These are phyloP conservation scores for Leucophenga montana DNA, from an alignment of 2,888 invertebrate species.

Conservation along the genomic window DNA sequence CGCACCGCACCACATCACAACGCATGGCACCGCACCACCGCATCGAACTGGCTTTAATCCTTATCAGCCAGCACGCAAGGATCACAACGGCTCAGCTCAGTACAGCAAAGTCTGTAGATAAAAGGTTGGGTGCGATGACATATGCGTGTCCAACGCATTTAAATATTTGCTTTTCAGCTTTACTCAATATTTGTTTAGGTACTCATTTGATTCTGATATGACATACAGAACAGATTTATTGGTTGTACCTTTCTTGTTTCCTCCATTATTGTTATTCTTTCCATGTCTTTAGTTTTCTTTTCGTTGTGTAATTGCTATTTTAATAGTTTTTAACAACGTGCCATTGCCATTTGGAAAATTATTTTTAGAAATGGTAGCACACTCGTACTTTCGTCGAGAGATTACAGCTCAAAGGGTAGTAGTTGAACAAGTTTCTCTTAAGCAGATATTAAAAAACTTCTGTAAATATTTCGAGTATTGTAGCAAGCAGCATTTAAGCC, in stretches of 20 bases:
- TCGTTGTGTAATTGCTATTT: constrained; percentile 55
- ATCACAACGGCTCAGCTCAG: background rate
- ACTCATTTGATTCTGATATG: constrained; percentile 35
- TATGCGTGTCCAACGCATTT: constrained; percentile 23
- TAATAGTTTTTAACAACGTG: constrained; percentile 35
- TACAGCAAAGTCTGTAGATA: no score
- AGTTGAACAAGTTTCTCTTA: no score
- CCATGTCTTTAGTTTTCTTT: constrained; percentile 22
- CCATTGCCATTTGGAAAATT: no score
- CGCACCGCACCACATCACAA: no score
- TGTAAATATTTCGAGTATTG: no score
- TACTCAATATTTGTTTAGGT: constrained; percentile 62
- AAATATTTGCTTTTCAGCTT: constrained; percentile 31
- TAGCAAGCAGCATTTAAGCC: no score
- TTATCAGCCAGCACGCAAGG: constrained; percentile 48
- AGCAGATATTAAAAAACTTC: no score
- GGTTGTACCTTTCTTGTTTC: constrained; percentile 21
- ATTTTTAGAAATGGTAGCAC: no score
- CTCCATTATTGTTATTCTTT: constrained; percentile 31
- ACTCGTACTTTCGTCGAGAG: no score
- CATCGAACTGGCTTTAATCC: constrained; percentile 57
- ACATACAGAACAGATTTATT: constrained; percentile 42
- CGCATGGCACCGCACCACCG: constrained; percentile 38
- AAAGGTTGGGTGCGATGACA: constrained; percentile 2
- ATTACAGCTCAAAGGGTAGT: no score